Conservation (phyloP, 2,113 vertebrate species). For the Riparia riparia region DNA sequence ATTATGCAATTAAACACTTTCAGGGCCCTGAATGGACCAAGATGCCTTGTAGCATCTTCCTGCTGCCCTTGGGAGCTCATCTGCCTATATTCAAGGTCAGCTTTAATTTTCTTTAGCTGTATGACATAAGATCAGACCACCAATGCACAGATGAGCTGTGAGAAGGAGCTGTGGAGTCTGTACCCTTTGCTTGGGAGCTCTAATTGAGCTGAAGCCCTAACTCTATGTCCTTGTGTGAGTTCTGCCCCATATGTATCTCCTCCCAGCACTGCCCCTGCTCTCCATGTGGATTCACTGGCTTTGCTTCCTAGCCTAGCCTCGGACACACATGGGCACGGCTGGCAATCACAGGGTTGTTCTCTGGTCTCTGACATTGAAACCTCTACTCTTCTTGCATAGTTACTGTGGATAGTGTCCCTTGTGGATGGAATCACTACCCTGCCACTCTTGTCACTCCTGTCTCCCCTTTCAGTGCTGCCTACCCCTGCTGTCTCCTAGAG, state of each 20-base stretch:
- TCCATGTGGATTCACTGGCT: neutral
- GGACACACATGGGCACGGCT: fast-evolving
- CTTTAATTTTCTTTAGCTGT: neutral
- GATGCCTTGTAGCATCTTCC: neutral
- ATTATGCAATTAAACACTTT: neutral
- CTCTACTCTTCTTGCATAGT: neutral
- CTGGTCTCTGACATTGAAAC: neutral
- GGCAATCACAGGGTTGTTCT: neutral
- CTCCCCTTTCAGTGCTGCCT: neutral
- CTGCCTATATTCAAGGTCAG: neutral
- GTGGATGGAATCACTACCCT: neutral
- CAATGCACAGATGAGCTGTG: neutral
- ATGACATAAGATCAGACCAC: neutral
- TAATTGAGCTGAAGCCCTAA: neutral
- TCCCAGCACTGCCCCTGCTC: neutral
- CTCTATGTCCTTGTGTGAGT: neutral
- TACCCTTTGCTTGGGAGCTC: neutral
- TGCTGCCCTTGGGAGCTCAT: neutral
- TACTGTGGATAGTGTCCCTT: fast-evolving
- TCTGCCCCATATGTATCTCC: neutral
- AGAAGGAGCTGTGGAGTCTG: neutral
- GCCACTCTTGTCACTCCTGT: neutral
- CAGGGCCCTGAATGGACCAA: too few relatives aligned
- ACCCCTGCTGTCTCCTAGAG: neutral
- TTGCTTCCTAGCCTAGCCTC: neutral